phyloP scores from a whole-genome alignment of 2,888 invertebrate genomes.

The Philonicus albiceps region DNA sequence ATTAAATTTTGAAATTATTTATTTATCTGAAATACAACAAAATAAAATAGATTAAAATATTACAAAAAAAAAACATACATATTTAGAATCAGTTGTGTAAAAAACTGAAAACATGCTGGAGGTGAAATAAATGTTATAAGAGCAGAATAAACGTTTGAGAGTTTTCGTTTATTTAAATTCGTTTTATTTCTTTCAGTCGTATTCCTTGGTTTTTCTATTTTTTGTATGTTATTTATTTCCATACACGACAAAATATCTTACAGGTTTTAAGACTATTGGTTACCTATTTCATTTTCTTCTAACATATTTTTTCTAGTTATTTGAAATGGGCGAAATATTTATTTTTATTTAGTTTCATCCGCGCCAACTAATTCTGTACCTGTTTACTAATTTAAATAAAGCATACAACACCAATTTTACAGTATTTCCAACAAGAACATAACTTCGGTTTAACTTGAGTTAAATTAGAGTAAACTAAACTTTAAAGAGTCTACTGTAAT shows the following conservation, averaged over 20 bases:
- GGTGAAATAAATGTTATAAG: constrained; percentile 17
- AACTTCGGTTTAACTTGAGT: background rate
- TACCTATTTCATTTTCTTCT: background rate
- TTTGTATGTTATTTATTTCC: background rate
- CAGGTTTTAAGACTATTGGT: background rate
- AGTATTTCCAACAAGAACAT: background rate
- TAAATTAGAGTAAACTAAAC: background rate
- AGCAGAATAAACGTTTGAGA: background rate
- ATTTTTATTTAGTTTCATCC: background rate
- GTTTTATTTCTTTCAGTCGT: background rate
- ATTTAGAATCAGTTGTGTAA: constrained; percentile 26
- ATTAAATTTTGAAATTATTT: background rate
- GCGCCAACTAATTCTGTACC: no score
- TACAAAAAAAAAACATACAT: background rate
- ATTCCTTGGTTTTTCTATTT: background rate
- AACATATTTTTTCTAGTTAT: background rate
- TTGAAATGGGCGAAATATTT: background rate
- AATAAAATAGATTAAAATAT: background rate
- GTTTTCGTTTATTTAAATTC: constrained; percentile 2
- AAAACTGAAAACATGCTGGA: background rate
- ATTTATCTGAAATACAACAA: background rate
- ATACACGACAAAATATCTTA: background rate
- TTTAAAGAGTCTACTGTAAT: no score
- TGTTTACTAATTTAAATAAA: background rate
- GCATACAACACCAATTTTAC: background rate